phyloP scores from a whole-genome alignment of 2,113 vertebrate genomes.

The Rafetus swinhoei region DNA sequence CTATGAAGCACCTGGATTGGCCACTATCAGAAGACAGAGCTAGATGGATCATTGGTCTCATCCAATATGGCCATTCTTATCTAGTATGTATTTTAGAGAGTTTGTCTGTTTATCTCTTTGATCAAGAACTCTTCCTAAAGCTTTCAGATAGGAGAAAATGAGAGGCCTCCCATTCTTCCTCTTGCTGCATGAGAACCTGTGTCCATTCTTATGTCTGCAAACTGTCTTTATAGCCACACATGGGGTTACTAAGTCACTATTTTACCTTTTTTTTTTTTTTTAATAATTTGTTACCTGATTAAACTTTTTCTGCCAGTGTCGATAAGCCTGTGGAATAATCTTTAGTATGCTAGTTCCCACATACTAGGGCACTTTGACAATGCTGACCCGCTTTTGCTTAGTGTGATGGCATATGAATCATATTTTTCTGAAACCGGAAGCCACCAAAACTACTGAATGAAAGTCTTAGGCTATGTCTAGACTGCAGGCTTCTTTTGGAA shows the following conservation, averaged over 20 bases:
- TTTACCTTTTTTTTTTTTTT: background rate
- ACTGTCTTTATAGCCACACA: background rate
- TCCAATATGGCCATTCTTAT: too few relatives aligned
- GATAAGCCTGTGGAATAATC: background rate
- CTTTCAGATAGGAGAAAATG: background rate
- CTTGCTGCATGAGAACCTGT: background rate
- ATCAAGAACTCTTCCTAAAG: background rate
- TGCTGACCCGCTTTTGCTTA: slow-evolving; percentile 44
- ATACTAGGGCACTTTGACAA: slow-evolving; percentile 35
- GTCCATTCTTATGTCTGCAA: background rate
- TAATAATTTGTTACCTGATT: background rate
- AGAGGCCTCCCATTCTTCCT: background rate
- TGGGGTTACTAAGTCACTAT: background rate
- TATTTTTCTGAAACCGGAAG: background rate
- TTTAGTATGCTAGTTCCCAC: slow-evolving; percentile 15
- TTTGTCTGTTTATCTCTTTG: too few relatives aligned
- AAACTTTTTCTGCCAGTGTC: background rate
- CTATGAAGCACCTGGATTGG: too few relatives aligned
- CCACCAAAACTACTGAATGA: slow-evolving; percentile 26
- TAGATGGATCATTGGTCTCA: too few relatives aligned
- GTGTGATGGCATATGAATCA: background rate
- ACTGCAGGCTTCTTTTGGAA: too few relatives aligned
- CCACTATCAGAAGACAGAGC: too few relatives aligned
- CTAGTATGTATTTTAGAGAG: too few relatives aligned
- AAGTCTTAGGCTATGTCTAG: background rate